These are phyloP conservation scores for Myxocyprinus asiaticus DNA, from an alignment of 2,113 vertebrate species.

Conservation along the genomic window DNA sequence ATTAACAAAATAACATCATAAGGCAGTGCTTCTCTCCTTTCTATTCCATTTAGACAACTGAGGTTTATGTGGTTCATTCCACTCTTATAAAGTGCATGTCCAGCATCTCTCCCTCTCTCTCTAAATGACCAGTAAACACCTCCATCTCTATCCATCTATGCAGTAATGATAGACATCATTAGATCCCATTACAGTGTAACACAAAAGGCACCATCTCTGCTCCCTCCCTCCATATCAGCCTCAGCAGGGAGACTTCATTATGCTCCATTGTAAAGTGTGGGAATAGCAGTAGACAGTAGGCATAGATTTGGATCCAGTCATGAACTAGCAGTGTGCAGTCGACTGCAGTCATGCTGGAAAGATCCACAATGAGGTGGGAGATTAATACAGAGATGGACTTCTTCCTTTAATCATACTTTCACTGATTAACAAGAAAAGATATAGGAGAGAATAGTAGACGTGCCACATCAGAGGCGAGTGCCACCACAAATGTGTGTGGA, in stretches of 20 bases:
- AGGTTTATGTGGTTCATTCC: not conserved
- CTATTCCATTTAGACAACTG: no score
- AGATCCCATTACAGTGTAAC: constrained; percentile 23
- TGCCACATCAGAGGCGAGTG: no score
- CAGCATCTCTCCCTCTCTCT: not conserved
- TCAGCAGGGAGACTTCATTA: constrained; percentile 33
- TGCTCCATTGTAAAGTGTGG: constrained; percentile 35
- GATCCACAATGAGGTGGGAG: constrained; percentile 10
- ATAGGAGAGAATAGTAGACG: no score
- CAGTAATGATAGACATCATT: constrained; percentile 40
- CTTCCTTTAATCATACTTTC: constrained; percentile 10
- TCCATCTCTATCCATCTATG: constrained; percentile 19
- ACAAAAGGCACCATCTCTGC: constrained; percentile 21
- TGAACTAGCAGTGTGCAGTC: constrained; percentile 28
- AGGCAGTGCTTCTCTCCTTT: not conserved
- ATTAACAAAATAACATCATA: not conserved
- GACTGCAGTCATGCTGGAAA: constrained; percentile 1
- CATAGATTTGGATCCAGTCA: constrained; percentile 47
- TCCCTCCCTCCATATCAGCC: constrained; percentile 5
- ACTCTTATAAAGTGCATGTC: constrained; percentile 8
- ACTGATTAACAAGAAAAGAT: not conserved
- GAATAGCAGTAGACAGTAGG: constrained; percentile 52
- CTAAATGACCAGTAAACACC: constrained; percentile 23
- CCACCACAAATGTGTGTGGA: no score
- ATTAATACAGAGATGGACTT: constrained; percentile 26